Evolutionary conservation across 2,797 vertebrate species (phyloP).

Genomic region (Podargus strigoides): DNA sequence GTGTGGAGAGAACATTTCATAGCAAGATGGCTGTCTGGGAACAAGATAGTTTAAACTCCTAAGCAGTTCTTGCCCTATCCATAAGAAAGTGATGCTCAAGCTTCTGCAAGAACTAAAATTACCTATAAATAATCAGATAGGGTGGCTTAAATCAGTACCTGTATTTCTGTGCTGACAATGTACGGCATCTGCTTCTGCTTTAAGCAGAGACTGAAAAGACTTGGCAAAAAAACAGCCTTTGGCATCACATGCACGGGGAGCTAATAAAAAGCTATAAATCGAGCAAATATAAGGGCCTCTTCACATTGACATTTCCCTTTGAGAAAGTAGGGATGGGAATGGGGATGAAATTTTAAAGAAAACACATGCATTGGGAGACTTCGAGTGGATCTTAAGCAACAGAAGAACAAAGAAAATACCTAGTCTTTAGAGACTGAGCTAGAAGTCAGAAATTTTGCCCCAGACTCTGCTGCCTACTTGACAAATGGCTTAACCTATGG

Average conservation of each 20-base stretch:
- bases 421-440: neutral
- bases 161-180: constrained; percentile 41
- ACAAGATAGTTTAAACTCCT: neutral
- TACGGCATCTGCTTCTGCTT: constrained; percentile 57
- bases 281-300: constrained; percentile 41
- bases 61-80: neutral
- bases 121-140: constrained; percentile 29
- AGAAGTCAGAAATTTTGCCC: neutral
- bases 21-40: neutral
- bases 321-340: constrained; percentile 1
- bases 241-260: constrained; percentile 12
- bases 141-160: constrained; percentile 6
- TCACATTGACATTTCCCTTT: constrained; percentile 47
- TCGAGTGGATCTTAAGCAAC: neutral
- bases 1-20: neutral
- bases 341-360: constrained; percentile 36
- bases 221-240: constrained; percentile 38
- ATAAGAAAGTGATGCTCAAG: neutral
- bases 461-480: neutral
- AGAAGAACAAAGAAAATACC: neutral
- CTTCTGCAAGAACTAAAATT: constrained; percentile 22
- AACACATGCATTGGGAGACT: constrained; percentile 25
- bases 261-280: constrained; percentile 54
- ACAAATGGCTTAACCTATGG: neutral
- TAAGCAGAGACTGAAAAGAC: constrained; percentile 29